These are phyloP conservation scores for Onychostoma macrolepis DNA, from an alignment of 2,113 vertebrate genomes.

Conservation along the genomic window DNA sequence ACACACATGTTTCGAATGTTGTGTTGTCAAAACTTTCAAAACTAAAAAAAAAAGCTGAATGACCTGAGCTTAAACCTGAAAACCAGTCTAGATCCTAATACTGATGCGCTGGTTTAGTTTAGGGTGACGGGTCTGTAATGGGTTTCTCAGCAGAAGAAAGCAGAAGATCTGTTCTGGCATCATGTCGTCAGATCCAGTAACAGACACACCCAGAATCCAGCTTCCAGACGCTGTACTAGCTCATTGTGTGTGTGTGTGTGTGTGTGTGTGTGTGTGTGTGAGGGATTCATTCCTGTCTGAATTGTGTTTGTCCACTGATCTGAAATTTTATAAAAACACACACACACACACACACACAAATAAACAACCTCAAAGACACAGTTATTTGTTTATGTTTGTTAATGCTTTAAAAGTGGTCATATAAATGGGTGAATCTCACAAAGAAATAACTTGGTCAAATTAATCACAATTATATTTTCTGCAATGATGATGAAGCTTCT, in stretches of 20 bases:
- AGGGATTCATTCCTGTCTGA: too few species aligned
- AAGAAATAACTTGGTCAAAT: not conserved
- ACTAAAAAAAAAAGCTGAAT: not conserved
- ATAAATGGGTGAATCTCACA: not conserved
- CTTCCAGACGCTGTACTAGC: not conserved
- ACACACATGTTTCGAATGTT: not conserved
- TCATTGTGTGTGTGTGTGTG: not conserved
- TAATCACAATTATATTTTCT: too few species aligned
- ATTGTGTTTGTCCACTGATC: too few species aligned
- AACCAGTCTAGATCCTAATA: not conserved
- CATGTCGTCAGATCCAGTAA: not conserved
- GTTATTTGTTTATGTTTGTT: not conserved
- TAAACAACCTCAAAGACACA: not conserved
- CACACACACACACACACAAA: not conserved
- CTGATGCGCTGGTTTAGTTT: not conserved
- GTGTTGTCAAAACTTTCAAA: not conserved
- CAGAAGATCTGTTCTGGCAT: not conserved
- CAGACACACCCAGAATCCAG: slow-evolving; percentile 1
- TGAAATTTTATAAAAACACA: too few species aligned
- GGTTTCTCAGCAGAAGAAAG: not conserved
- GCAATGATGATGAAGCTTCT: not conserved
- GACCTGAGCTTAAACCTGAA: not conserved
- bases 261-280: not conserved
- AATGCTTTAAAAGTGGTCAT: not conserved
- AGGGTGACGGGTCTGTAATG: not conserved